phyloP scores from a whole-genome alignment of 2,888 invertebrate species.

The Cremastinae sp. region DNA sequence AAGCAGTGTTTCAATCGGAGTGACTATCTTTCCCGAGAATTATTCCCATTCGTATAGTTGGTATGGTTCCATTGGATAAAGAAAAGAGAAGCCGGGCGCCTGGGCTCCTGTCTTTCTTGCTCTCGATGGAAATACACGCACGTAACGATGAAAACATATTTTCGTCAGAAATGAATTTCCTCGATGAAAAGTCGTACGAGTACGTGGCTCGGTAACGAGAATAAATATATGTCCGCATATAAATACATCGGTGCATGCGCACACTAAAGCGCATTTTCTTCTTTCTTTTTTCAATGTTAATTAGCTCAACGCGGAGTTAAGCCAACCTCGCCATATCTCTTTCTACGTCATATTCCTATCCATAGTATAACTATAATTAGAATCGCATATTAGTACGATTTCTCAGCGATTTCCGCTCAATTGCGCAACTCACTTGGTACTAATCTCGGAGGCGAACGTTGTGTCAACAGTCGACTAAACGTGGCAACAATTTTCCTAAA shows the following conservation, averaged over 20 bases:
- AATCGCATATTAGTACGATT: conserved; percentile 50
- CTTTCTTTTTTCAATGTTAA: conserved; percentile 33
- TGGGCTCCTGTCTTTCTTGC: no score
- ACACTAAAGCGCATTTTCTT: background rate
- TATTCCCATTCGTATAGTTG: no score
- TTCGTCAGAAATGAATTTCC: background rate
- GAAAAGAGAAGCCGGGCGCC: no score
- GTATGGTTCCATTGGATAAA: no score
- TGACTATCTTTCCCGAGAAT: no score
- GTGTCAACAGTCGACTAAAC: conserved; percentile 47
- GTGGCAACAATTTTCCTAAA: conserved; percentile 39
- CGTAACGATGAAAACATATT: background rate
- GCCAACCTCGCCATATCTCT: conserved; percentile 28
- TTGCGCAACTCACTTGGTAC: conserved; percentile 48
- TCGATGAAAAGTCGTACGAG: conserved; percentile 20
- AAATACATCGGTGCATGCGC: background rate
- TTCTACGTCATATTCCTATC: conserved; percentile 44
- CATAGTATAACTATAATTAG: conserved; percentile 50
- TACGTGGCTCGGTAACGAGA: conserved; percentile 1
- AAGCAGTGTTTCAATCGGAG: no score
- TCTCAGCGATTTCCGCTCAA: conserved; percentile 50
- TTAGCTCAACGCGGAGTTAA: conserved; percentile 21
- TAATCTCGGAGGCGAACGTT: conserved; percentile 42
- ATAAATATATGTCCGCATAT: background rate
- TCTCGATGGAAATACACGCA: background rate